Conservation (phyloP, 2,797 vertebrate species). For the Champsocephalus gunnari region DNA sequence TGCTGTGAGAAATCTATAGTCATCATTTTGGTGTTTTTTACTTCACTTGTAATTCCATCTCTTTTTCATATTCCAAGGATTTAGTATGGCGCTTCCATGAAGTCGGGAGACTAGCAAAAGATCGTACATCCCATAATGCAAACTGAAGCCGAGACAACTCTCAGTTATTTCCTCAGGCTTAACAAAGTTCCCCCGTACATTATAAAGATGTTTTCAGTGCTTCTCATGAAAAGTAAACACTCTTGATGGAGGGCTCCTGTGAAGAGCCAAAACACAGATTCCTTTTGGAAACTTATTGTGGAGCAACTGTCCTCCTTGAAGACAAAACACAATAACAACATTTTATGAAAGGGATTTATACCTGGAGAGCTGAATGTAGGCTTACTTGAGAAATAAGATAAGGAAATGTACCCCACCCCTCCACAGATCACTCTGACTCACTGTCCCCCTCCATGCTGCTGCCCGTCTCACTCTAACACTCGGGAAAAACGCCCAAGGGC, state of each 20-base stretch:
- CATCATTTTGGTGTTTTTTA: not conserved
- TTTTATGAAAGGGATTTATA: not conserved
- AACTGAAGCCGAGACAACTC: not conserved
- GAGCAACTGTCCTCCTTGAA: slow-evolving; percentile 1
- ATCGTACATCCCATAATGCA: not conserved
- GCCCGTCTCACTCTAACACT: slow-evolving; percentile 50
- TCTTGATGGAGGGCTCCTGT: not conserved
- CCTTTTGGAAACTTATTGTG: not conserved
- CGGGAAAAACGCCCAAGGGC: slow-evolving; percentile 48
- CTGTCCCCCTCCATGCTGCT: slow-evolving; percentile 29
- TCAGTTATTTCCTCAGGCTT: not conserved
- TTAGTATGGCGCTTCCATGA: not conserved
- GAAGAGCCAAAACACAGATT: slow-evolving; percentile 8
- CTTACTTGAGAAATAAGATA: slow-evolving; percentile 27
- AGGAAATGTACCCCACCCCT: not conserved
- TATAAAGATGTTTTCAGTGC: not conserved
- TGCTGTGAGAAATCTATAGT: not conserved
- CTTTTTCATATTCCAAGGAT: not conserved
- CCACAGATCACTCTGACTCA: not conserved
- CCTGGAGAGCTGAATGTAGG: not conserved
- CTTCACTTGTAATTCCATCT: not conserved
- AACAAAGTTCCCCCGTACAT: not conserved
- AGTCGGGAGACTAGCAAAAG: not conserved
- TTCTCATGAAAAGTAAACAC: not conserved
- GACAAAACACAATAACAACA: not conserved